Conservation (phyloP, 2,113 vertebrate species). For the Sander vitreus region DNA sequence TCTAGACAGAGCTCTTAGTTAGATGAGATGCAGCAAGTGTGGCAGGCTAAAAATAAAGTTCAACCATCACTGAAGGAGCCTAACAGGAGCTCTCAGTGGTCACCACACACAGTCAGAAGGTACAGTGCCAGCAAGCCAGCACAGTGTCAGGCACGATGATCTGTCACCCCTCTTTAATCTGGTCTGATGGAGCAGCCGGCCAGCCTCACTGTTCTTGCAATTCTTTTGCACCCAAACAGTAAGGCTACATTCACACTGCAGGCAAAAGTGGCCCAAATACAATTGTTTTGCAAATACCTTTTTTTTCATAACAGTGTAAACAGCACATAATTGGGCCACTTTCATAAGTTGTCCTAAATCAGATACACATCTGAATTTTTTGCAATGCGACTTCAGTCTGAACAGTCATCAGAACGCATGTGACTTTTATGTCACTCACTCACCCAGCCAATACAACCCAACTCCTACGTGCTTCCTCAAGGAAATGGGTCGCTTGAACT, state of each 20-base stretch:
- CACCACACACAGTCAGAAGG: conserved; percentile 10
- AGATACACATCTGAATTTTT: not conserved
- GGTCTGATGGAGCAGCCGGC: not conserved
- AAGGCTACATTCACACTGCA: no score
- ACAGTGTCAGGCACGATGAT: not conserved
- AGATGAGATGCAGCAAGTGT: conserved; percentile 14
- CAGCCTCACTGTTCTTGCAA: not conserved
- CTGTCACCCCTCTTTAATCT: not conserved
- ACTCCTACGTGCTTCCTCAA: no score
- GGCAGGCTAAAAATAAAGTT: conserved; percentile 46
- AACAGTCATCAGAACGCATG: not conserved
- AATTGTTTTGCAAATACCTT: no score
- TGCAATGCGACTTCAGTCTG: not conserved
- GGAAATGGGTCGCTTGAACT: no score
- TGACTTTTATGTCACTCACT: not conserved
- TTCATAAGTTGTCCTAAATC: no score
- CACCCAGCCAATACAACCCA: no score
- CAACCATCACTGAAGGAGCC: conserved; percentile 13
- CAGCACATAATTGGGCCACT: no score
- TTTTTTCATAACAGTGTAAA: no score
- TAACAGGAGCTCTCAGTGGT: conserved; percentile 15
- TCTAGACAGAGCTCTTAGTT: conserved; percentile 16
- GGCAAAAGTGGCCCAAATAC: no score
- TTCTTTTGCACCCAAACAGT: not conserved
- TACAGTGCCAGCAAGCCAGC: conserved; percentile 6